phyloP scores from a whole-genome alignment of 2,797 vertebrate species.

The Labroides dimidiatus region DNA sequence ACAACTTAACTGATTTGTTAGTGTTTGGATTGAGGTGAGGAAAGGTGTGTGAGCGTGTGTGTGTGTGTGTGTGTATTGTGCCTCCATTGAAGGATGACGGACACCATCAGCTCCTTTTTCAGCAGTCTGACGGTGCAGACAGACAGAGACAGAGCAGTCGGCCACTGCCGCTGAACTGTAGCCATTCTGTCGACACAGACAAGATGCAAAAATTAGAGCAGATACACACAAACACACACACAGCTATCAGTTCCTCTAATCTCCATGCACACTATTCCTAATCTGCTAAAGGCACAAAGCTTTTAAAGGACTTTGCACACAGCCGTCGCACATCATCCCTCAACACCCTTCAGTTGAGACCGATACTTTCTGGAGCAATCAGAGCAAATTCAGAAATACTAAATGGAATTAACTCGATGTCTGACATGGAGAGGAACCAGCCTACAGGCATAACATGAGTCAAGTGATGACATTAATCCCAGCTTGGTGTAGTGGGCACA shows the following conservation, averaged over 20 bases:
- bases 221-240: constrained; percentile 3
- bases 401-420: constrained; percentile 14
- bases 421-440: constrained; percentile 4
- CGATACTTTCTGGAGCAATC: constrained; percentile 3
- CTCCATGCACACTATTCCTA: constrained; percentile 34
- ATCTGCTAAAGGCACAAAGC: constrained; percentile 34
- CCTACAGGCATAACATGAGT: not conserved
- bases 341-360: constrained; percentile 1
- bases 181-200: constrained; percentile 60
- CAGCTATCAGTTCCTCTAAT: constrained; percentile 34
- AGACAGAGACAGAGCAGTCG: constrained; percentile 45
- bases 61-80: constrained; percentile 41
- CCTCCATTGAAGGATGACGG: constrained; percentile 66
- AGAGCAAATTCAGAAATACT: not conserved
- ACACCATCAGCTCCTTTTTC: constrained; percentile 59
- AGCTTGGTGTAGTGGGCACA: not conserved
- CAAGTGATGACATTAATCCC: not conserved
- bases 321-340: constrained; percentile 25
- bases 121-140: constrained; percentile 54
- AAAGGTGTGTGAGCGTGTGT: constrained; percentile 17
- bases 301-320: constrained; percentile 38
- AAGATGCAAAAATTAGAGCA: constrained; percentile 19
- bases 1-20: constrained; percentile 3
- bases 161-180: constrained; percentile 50
- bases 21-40: constrained; percentile 3